These are phyloP conservation scores for Ptychadena robeensis DNA, from an alignment of 2,797 vertebrate genomes.

Conservation along the genomic window DNA sequence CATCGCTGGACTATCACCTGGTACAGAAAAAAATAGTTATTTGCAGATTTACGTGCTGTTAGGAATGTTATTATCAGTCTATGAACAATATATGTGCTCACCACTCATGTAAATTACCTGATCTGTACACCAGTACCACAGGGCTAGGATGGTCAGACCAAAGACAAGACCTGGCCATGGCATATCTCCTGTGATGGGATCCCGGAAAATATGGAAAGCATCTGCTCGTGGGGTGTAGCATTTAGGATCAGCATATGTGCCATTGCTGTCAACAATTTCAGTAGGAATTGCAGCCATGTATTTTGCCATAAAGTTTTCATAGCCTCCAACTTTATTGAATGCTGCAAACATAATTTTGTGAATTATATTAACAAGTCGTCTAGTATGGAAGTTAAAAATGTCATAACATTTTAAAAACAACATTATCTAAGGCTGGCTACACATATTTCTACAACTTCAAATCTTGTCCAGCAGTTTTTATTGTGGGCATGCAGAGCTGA, in stretches of 20 bases:
- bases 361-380: background rate
- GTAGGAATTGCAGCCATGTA: slow-evolving; percentile 87
- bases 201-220: slow-evolving; percentile 88
- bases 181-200: slow-evolving; percentile 82
- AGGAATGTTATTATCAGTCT: background rate
- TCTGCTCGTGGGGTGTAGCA: slow-evolving; percentile 86
- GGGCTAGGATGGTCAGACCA: slow-evolving; percentile 83
- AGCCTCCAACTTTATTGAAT: slow-evolving; percentile 85
- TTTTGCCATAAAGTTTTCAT: slow-evolving; percentile 76
- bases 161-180: slow-evolving; percentile 90
- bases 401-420: no score
- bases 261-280: background rate
- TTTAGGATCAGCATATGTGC: slow-evolving; percentile 46
- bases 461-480: no score
- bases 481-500: no score
- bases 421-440: no score
- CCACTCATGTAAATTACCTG: slow-evolving; percentile 78
- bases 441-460: no score
- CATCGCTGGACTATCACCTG: slow-evolving; percentile 96
- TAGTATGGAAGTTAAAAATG: background rate
- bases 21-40: background rate
- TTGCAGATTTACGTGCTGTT: background rate
- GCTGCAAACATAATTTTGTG: slow-evolving; percentile 65
- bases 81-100: background rate
- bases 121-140: slow-evolving; percentile 96